Percentiles rank a stretch among this genome's conserved stretches.
phyloP scores from a whole-genome alignment of 2,797 vertebrate species.

The Leucoraja ocellata region DNA sequence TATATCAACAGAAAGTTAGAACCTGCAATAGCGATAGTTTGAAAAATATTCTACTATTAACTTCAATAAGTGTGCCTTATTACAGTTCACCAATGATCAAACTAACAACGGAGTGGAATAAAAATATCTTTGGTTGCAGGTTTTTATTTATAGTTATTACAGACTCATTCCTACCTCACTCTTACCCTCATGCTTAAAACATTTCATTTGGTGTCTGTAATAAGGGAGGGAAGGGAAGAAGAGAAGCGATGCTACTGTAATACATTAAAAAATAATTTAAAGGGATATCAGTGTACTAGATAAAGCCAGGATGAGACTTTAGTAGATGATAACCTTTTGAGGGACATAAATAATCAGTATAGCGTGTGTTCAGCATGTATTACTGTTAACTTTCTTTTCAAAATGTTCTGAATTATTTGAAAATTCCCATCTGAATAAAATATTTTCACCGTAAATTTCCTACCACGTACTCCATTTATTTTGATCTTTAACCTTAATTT shows the following conservation, averaged over 20 bases:
- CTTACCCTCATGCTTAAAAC: background rate
- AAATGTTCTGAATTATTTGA: background rate
- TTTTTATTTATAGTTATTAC: no score
- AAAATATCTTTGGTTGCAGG: background rate
- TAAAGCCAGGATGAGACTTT: background rate
- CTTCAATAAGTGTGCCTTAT: conserved; percentile 26
- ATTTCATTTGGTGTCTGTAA: background rate
- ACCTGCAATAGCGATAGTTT: background rate
- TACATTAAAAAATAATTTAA: background rate
- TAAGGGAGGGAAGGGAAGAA: background rate
- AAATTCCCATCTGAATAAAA: conserved; percentile 18
- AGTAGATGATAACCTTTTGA: background rate
- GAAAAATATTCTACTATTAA: background rate
- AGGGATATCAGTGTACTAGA: background rate
- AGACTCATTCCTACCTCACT: background rate
- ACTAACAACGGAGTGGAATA: background rate
- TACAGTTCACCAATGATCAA: background rate
- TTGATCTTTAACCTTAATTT: background rate
- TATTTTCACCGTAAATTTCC: background rate
- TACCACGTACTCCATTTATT: background rate
- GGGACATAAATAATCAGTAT: background rate
- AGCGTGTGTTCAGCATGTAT: conserved; percentile 12
- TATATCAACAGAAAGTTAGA: conserved; percentile 9
- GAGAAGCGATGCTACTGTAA: background rate
- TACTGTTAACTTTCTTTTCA: conserved; percentile 29